phyloP scores from a whole-genome alignment of 1,140 invertebrate species.

The Colletes latitarsis region DNA sequence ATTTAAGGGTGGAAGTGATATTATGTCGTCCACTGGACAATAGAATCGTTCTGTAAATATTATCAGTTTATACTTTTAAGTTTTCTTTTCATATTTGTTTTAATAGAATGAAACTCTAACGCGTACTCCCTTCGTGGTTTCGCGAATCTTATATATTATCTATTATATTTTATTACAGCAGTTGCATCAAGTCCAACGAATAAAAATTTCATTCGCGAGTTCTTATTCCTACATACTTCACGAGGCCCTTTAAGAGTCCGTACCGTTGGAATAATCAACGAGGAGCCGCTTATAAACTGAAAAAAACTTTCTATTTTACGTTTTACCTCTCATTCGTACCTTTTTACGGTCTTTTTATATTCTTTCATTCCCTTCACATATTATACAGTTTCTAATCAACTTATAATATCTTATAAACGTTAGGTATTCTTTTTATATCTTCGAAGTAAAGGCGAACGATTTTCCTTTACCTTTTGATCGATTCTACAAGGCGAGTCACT shows the following conservation, averaged over 20 bases:
- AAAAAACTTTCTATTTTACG: background rate
- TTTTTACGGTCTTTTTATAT: background rate
- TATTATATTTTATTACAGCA: conserved; percentile 6
- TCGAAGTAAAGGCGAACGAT: too few species aligned
- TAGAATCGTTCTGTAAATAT: too few species aligned
- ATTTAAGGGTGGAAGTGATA: too few species aligned
- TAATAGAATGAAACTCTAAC: background rate
- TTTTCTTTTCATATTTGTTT: background rate
- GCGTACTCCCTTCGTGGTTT: background rate
- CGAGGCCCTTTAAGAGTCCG: background rate
- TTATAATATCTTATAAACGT: background rate
- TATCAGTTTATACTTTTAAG: too few species aligned
- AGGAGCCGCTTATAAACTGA: background rate
- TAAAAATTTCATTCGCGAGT: conserved; percentile 7
- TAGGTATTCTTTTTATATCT: too few species aligned
- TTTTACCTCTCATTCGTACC: background rate
- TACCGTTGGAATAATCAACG: conserved; percentile 14
- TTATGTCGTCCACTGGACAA: too few species aligned
- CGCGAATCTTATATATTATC: too few species aligned
- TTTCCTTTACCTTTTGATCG: too few species aligned
- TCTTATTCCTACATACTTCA: background rate
- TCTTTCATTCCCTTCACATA: too few species aligned
- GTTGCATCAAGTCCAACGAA: background rate
- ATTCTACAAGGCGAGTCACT: too few species aligned
- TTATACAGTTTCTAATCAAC: too few species aligned